Evolutionary conservation across 2,888 invertebrate species (phyloP).

Genomic region (Mythimna loreyi): DNA sequence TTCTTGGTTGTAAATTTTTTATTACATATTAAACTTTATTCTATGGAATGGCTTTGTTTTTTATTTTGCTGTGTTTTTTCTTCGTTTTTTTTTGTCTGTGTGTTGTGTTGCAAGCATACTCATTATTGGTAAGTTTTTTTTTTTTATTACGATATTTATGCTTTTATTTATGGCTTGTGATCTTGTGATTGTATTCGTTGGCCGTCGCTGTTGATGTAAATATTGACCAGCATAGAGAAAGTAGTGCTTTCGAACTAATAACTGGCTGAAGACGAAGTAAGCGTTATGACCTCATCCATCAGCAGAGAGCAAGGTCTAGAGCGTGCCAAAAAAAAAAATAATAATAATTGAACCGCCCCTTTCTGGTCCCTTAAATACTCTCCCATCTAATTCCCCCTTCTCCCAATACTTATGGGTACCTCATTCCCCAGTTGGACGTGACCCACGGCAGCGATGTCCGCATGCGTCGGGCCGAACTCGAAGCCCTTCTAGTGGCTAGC

Average conservation of each 20-base stretch:
- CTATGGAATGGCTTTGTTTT: conserved; percentile 87
- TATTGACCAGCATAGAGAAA: conserved; percentile 31
- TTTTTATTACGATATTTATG: conserved; percentile 68
- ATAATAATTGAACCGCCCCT: not conserved
- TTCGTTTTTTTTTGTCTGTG: conserved; percentile 77
- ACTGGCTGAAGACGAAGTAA: conserved; percentile 13
- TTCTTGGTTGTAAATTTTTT: conserved; percentile 89
- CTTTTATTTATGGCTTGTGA: conserved; percentile 59
- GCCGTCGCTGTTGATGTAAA: conserved; percentile 48
- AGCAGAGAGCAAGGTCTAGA: not conserved
- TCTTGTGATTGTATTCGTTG: conserved; percentile 51
- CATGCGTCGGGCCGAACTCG: conserved; percentile 94
- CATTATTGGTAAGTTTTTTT: conserved; percentile 79
- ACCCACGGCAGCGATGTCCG: conserved; percentile 96
- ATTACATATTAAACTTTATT: conserved; percentile 88
- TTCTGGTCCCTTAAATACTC: not conserved
- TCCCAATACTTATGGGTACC: conserved; percentile 16
- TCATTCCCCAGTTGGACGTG: conserved; percentile 91
- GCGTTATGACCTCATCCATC: not conserved
- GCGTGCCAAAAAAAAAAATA: not conserved
- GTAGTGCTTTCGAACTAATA: conserved; percentile 59
- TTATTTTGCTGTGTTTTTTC: conserved; percentile 83
- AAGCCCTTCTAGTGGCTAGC: conserved; percentile 91
- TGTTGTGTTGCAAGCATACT: conserved; percentile 79
- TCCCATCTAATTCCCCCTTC: not conserved